Evolutionary conservation across 37 sponge, comb jelly and placozoan species (phyloP).

Genomic region (Aphrocallistes beatrix): DNA sequence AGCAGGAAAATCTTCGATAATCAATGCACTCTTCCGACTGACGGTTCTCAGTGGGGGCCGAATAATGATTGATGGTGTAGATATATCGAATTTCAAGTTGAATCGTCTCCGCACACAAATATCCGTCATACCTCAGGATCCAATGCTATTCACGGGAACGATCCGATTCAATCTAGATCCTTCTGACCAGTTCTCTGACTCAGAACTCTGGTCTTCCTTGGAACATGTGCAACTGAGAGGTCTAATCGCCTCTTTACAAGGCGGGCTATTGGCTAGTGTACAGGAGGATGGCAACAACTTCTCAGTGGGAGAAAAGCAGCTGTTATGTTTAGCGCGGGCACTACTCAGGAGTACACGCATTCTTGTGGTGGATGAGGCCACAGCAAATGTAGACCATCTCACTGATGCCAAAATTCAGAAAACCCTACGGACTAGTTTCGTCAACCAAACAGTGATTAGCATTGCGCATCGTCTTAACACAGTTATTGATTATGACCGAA

Average conservation of each 20-base stretch:
- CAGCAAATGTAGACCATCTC: not conserved
- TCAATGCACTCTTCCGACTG: not conserved
- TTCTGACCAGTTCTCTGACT: not conserved
- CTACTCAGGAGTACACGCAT: not conserved
- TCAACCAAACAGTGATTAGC: not conserved
- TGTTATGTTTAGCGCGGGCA: not conserved
- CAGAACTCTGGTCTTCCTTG: not conserved
- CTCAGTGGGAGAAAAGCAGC: not conserved
- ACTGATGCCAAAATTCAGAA: not conserved
- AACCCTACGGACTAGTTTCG: not conserved
- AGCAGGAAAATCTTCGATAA: not conserved
- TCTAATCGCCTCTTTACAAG: not conserved
- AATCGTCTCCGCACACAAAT: not conserved
- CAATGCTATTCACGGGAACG: not conserved
- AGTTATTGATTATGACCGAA: not conserved
- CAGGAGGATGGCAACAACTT: not conserved
- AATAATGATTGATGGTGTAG: not conserved
- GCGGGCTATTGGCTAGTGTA: not conserved
- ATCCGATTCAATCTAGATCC: not conserved
- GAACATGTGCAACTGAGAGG: not conserved
- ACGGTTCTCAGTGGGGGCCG: not conserved
- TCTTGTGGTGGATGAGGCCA: not conserved
- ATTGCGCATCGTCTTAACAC: conserved; percentile 6
- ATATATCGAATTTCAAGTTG: not conserved
- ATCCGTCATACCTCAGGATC: not conserved